A percentile compares a stretch with the other conserved stretches of the same genome.
These are phyloP conservation scores for Dasypus novemcinctus DNA, from an alignment of 2,113 vertebrate genomes.

Conservation along the genomic window DNA sequence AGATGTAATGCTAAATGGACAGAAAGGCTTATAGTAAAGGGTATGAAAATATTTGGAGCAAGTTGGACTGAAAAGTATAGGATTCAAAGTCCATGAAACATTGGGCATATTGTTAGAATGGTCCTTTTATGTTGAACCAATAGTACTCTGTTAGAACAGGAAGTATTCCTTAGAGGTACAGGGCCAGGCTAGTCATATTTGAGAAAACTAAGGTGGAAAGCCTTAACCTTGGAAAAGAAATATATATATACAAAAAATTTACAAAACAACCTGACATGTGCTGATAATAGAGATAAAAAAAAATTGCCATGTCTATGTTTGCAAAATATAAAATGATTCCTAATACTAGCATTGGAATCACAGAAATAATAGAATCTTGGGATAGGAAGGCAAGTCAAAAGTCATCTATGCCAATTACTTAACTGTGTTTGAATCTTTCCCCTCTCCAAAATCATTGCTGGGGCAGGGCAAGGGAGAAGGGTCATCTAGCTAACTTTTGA, in stretches of 20 bases:
- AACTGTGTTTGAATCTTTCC: background rate
- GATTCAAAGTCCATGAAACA: background rate
- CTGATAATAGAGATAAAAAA: background rate
- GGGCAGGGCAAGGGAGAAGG: rapidly evolving
- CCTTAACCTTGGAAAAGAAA: background rate
- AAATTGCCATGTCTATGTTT: background rate
- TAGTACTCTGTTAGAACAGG: background rate
- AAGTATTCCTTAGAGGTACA: background rate
- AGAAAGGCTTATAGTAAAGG: background rate
- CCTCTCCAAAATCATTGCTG: background rate
- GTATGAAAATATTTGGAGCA: background rate
- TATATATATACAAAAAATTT: background rate
- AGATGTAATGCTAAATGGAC: background rate
- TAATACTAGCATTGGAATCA: background rate
- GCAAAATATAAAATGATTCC: conserved; percentile 30
- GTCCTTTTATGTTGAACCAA: background rate
- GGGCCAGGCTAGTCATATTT: background rate
- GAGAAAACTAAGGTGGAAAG: background rate
- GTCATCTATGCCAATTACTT: background rate
- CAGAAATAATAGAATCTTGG: background rate
- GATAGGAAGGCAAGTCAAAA: background rate
- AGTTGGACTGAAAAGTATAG: background rate
- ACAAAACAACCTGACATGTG: background rate
- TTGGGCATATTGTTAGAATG: background rate
- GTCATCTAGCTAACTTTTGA: background rate